Conservation (phyloP, 2,797 vertebrate species). For the Morelia viridis region DNA sequence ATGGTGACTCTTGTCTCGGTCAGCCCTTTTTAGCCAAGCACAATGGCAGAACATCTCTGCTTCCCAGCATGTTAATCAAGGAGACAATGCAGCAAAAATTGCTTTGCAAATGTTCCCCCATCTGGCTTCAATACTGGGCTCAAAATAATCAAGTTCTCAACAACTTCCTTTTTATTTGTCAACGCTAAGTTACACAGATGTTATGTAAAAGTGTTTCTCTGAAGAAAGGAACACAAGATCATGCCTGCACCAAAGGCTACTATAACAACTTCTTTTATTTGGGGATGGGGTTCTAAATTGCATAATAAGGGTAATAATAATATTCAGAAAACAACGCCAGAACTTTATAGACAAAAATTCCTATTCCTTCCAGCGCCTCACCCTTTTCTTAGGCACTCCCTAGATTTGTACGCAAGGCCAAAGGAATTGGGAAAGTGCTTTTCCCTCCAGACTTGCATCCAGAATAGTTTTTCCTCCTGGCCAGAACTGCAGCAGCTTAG, state of each 20-base stretch:
- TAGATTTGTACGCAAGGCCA: not conserved
- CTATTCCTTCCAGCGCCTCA: not conserved
- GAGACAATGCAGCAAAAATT: not conserved
- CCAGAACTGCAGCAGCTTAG: not conserved
- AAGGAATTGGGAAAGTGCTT: not conserved
- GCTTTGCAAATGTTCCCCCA: not conserved
- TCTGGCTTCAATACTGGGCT: not conserved
- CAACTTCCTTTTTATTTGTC: not conserved
- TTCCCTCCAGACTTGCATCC: not conserved
- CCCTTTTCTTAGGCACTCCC: conserved; percentile 6
- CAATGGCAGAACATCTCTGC: not conserved
- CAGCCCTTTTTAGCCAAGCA: not conserved
- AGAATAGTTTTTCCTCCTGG: not conserved
- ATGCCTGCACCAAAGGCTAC: not conserved
- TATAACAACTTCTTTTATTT: not conserved
- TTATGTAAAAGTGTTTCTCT: not conserved
- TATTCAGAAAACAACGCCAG: not conserved
- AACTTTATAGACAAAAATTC: not conserved
- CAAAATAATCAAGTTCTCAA: not conserved
- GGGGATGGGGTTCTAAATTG: not conserved
- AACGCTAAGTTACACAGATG: no score
- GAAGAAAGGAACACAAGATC: not conserved
- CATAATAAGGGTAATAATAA: not conserved
- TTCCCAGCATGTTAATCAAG: not conserved
- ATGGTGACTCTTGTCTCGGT: not conserved